These are phyloP conservation scores for Lithophane leautieri DNA, from an alignment of 2,888 invertebrate genomes.

Conservation along the genomic window DNA sequence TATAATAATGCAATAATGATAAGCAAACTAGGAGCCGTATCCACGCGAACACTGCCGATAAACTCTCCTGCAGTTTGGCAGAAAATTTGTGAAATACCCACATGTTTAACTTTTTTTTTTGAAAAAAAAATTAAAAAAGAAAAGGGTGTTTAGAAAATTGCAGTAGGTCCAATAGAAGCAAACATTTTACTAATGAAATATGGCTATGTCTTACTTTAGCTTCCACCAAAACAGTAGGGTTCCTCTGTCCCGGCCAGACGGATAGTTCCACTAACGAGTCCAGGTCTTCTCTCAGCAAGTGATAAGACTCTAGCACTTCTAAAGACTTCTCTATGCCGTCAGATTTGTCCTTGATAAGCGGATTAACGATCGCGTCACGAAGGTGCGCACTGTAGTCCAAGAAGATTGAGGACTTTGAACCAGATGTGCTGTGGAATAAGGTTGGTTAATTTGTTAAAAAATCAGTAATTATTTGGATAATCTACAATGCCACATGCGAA, in stretches of 20 bases:
- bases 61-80: too few species aligned
- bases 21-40: too few species aligned
- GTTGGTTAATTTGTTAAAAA: neutral
- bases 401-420: constrained; percentile 95
- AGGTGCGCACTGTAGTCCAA: constrained; percentile 97
- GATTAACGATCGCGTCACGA: constrained; percentile 93
- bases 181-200: neutral
- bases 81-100: too few species aligned
- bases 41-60: too few species aligned
- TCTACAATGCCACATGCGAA: too few species aligned
- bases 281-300: constrained; percentile 97
- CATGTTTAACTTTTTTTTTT: too few species aligned
- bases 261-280: constrained; percentile 96
- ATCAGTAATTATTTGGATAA: too few species aligned
- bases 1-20: too few species aligned
- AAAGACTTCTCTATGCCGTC: constrained; percentile 94
- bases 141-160: too few species aligned
- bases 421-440: constrained; percentile 92
- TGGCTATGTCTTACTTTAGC: constrained; percentile 89
- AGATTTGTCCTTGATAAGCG: constrained; percentile 92
- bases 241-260: constrained; percentile 94
- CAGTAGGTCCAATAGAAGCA: neutral
- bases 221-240: constrained; percentile 94
- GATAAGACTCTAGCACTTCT: constrained; percentile 95
- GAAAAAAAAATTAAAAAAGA: too few species aligned